Percentiles rank a stretch among this genome's conserved stretches.
Conservation (phyloP, 2,797 vertebrate genomes). For the Rousettus madagascariensis region DNA sequence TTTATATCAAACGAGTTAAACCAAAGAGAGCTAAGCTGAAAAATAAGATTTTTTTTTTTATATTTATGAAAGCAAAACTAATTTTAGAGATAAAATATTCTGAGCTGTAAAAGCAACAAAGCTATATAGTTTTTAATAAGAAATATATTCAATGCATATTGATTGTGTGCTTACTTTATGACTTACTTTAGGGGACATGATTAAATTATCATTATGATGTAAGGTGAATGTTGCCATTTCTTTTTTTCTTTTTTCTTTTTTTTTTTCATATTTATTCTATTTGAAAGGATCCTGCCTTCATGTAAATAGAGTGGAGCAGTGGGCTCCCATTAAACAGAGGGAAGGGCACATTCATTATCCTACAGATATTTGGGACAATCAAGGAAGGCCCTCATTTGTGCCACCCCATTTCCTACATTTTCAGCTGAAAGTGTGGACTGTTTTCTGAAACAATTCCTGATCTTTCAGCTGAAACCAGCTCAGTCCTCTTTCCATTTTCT, state of each 20-base stretch:
- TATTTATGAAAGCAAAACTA: conserved; percentile 18
- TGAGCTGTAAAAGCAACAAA: not conserved
- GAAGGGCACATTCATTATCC: conserved; percentile 80
- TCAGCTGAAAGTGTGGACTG: conserved; percentile 76
- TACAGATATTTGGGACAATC: conserved; percentile 77
- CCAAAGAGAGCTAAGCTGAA: not conserved
- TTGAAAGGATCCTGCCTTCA: conserved; percentile 74
- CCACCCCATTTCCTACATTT: conserved; percentile 78
- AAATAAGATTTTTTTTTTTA: not conserved
- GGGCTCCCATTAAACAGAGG: conserved; percentile 70
- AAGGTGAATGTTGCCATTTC: not conserved
- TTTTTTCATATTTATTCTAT: not conserved
- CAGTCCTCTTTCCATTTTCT: conserved; percentile 75
- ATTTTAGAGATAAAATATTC: not conserved
- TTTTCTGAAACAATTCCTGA: conserved; percentile 77
- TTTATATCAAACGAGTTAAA: not conserved
- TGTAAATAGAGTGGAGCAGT: conserved; percentile 73
- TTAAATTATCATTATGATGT: not conserved
- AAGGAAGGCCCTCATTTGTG: conserved; percentile 77
- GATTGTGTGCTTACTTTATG: not conserved
- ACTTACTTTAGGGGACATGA: not conserved
- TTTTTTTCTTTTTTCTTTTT: too few relatives aligned
- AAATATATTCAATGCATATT: not conserved
- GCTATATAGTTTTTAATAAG: not conserved
- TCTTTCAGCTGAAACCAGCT: conserved; percentile 77